phyloP scores from a whole-genome alignment of 2,113 vertebrate species.

The Bothrops jararaca region DNA sequence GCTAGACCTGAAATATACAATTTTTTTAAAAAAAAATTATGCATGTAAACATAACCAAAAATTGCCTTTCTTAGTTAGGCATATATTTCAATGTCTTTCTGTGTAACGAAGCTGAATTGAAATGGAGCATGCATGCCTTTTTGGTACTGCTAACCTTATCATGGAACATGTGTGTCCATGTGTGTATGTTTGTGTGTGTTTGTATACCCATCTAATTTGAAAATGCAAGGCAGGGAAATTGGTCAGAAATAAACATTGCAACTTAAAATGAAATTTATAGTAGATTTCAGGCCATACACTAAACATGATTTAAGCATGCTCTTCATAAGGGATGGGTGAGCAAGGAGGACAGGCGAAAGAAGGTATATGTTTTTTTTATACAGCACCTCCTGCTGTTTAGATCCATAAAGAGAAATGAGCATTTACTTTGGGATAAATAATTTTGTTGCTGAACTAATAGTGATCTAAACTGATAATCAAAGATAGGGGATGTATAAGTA shows the following conservation, averaged over 20 bases:
- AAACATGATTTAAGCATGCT: conserved; percentile 46
- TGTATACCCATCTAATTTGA: not conserved
- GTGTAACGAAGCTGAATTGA: conserved; percentile 26
- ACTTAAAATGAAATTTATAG: conserved; percentile 38
- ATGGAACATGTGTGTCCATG: not conserved
- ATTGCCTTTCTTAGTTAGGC: not conserved
- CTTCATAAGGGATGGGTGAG: conserved; percentile 22
- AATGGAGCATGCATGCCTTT: not conserved
- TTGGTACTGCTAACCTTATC: not conserved
- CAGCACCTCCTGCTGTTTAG: conserved; percentile 75
- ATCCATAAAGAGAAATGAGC: conserved; percentile 45
- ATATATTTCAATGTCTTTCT: not conserved
- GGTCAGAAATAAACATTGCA: not conserved
- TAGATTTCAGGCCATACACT: conserved; percentile 42
- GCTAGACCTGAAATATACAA: conserved; percentile 2
- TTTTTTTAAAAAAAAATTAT: not conserved
- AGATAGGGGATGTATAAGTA: conserved; percentile 22
- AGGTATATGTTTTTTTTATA: conserved; percentile 57
- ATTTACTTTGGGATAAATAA: conserved; percentile 34
- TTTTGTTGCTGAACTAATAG: conserved; percentile 26
- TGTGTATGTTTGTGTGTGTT: not conserved
- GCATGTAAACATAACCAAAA: conserved; percentile 15
- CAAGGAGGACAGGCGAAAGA: conserved; percentile 28
- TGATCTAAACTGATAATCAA: conserved; percentile 43
- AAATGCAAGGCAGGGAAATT: not conserved